These are phyloP conservation scores for Malurus elegans DNA, from an alignment of 2,113 vertebrate genomes.

Conservation along the genomic window DNA sequence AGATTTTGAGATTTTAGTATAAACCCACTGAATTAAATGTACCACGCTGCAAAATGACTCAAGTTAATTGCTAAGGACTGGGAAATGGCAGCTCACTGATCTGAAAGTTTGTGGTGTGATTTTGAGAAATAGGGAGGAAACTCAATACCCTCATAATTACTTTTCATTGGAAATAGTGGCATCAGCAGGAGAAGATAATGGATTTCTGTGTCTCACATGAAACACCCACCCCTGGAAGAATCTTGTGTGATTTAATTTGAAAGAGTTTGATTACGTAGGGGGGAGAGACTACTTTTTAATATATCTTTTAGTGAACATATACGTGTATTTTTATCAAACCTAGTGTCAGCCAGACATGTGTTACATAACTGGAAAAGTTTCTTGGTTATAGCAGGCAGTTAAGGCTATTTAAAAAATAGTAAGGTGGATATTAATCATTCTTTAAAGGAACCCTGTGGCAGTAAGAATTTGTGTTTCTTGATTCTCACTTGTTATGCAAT, in stretches of 20 bases:
- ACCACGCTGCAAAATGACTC: slow-evolving; percentile 29
- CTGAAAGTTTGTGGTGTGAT: slow-evolving; percentile 54
- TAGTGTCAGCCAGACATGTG: neutral
- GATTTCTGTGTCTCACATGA: slow-evolving; percentile 58
- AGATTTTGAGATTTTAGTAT: slow-evolving; percentile 38
- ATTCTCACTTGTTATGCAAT: neutral
- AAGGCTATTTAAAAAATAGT: neutral
- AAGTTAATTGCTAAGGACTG: slow-evolving; percentile 60
- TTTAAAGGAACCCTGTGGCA: slow-evolving; percentile 8
- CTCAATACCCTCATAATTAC: slow-evolving; percentile 66
- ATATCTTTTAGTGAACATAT: neutral
- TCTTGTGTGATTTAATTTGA: slow-evolving; percentile 20
- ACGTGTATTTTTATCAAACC: neutral
- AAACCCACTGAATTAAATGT: slow-evolving; percentile 43
- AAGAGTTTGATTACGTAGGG: slow-evolving; percentile 28
- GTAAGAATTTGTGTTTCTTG: neutral
- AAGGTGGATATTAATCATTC: slow-evolving; percentile 41
- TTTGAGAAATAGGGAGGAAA: slow-evolving; percentile 51
- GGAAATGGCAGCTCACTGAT: slow-evolving; percentile 25
- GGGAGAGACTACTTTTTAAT: slow-evolving; percentile 3
- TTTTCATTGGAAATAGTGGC: slow-evolving; percentile 67
- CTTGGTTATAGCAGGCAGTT: neutral
- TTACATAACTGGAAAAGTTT: slow-evolving; percentile 14
- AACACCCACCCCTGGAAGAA: slow-evolving; percentile 45
- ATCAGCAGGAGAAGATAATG: slow-evolving; percentile 65